Percentiles rank a stretch among this genome's conserved stretches.
Conservation (phyloP, 2,888 invertebrate species). For the Ferdinandea cuprea region DNA sequence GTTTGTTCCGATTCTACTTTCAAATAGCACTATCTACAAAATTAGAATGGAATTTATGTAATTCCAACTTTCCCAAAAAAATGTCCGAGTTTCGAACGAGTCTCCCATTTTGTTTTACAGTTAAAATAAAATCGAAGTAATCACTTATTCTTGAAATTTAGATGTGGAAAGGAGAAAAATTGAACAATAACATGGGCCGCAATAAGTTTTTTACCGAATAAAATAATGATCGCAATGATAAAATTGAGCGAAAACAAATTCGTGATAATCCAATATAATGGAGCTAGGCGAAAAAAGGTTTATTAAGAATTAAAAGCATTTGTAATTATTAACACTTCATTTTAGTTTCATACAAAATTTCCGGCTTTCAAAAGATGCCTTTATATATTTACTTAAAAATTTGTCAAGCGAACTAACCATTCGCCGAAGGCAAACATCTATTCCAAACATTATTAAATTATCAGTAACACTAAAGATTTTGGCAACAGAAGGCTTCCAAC, state of each 20-base stretch:
- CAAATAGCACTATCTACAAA: no score
- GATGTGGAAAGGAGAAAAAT: no score
- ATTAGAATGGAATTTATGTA: no score
- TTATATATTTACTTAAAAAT: background rate
- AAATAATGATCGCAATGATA: no score
- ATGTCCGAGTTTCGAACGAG: background rate
- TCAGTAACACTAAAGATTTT: slow-evolving; percentile 4
- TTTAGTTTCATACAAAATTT: background rate
- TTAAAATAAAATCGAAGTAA: no score
- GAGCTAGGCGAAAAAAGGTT: background rate
- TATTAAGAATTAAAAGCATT: background rate
- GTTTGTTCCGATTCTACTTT: no score
- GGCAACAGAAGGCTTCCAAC: slow-evolving; percentile 1
- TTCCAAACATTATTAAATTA: slow-evolving; percentile 21
- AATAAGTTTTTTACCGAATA: no score
- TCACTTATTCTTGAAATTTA: background rate
- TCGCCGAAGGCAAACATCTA: slow-evolving; percentile 8
- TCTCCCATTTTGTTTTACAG: background rate
- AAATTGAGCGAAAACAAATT: background rate
- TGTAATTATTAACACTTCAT: background rate
- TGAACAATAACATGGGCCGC: background rate
- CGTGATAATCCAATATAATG: background rate
- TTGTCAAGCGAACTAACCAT: background rate
- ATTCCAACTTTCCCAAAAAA: no score
- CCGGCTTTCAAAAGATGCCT: slow-evolving; percentile 6